Conservation (phyloP, 1,140 invertebrate species). For the Drosophila bifasciata region DNA sequence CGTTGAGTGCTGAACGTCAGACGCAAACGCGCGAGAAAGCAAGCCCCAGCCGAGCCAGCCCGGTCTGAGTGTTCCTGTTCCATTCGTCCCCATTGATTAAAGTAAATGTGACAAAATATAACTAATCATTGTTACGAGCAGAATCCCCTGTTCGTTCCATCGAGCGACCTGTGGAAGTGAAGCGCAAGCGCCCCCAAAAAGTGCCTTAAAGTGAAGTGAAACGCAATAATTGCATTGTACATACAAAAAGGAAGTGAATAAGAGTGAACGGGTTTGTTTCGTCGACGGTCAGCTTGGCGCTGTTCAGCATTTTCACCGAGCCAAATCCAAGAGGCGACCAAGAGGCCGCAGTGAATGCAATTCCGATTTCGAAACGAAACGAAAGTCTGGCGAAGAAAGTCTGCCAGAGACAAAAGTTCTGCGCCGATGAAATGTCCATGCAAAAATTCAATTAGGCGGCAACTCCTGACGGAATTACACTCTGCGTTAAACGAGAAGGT, state of each 20-base stretch:
- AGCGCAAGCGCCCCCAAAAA: conserved; percentile 9
- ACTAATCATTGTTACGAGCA: conserved; percentile 37
- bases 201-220: conserved; percentile 52
- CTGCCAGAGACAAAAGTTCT: conserved; percentile 36
- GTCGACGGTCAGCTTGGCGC: not conserved
- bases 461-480: conserved; percentile 22
- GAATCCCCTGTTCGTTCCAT: conserved; percentile 15
- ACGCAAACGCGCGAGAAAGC: conserved; percentile 58
- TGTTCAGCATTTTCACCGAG: conserved; percentile 64
- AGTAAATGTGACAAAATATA: conserved; percentile 51
- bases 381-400: conserved; percentile 61
- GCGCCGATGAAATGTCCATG: conserved; percentile 16
- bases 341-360: conserved; percentile 57
- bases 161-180: conserved; percentile 1
- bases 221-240: conserved; percentile 63
- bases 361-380: conserved; percentile 68
- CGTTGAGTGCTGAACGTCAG: conserved; percentile 60
- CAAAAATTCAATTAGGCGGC: conserved; percentile 22
- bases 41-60: not conserved
- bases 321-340: conserved; percentile 32
- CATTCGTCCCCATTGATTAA: conserved; percentile 44
- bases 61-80: conserved; percentile 5
- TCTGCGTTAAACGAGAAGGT: conserved; percentile 28
- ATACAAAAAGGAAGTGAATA: conserved; percentile 64
- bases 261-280: conserved; percentile 67